Evolutionary conservation across 2,113 vertebrate species (phyloP).

Genomic region (Paradisaea rubra): DNA sequence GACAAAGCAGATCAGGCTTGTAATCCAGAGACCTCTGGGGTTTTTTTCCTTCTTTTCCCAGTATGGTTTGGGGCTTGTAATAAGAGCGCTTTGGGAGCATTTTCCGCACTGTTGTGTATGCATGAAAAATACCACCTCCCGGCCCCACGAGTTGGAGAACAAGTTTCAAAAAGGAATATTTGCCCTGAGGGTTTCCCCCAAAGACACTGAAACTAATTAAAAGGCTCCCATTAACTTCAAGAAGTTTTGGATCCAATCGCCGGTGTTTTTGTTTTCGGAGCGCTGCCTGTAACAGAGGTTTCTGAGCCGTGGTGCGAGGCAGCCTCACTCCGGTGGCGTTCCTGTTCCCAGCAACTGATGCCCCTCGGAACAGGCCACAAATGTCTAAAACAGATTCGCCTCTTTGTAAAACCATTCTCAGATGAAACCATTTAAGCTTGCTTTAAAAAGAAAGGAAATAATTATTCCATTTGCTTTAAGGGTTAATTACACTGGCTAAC

Average conservation of each 20-base stretch:
- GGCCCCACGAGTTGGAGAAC: constrained; percentile 18
- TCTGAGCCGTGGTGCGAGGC: not conserved
- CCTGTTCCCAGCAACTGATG: not conserved
- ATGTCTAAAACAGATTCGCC: not conserved
- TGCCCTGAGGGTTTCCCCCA: constrained; percentile 22
- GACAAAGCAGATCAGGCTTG: not conserved
- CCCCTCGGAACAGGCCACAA: not conserved
- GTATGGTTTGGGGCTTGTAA: constrained; percentile 9
- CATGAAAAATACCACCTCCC: constrained; percentile 55
- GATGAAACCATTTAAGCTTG: constrained; percentile 9
- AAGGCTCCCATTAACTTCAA: constrained; percentile 53
- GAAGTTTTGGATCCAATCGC: not conserved
- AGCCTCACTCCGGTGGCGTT: not conserved
- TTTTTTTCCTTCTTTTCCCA: not conserved
- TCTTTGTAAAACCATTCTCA: not conserved
- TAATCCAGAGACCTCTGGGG: not conserved
- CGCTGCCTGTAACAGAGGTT: not conserved
- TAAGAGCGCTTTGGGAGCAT: not conserved
- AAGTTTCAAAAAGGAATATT: constrained; percentile 51
- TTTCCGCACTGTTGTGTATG: constrained; percentile 24
- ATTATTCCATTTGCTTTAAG: constrained; percentile 28
- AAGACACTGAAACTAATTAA: constrained; percentile 62
- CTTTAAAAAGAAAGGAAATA: constrained; percentile 33
- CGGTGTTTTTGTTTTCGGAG: not conserved
- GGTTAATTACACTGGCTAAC: constrained; percentile 24